A percentile compares a stretch with the other conserved stretches of the same genome.
Evolutionary conservation across 2,888 invertebrate genomes (phyloP).

Genomic region (Thyatira batis): DNA sequence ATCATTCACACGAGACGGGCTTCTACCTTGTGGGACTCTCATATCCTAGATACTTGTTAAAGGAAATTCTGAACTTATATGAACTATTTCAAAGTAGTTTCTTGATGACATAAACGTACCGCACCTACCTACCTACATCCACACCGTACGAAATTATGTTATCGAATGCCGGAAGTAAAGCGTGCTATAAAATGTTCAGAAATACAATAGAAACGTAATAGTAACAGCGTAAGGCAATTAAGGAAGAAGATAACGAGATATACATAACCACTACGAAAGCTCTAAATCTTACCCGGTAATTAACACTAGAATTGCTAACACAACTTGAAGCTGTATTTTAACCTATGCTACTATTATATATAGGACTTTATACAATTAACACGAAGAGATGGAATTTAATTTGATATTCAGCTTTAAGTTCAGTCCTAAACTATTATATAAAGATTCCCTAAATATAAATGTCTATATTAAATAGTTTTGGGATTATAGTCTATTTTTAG

Average conservation of each 20-base stretch:
- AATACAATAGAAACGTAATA: slow-evolving; percentile 18
- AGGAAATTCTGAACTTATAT: slow-evolving; percentile 45
- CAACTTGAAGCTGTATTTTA: slow-evolving; percentile 22
- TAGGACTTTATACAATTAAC: not conserved
- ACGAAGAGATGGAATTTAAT: not conserved
- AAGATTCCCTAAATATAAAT: too few species aligned
- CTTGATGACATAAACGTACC: not conserved
- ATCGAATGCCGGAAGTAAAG: slow-evolving; percentile 9
- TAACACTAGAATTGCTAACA: slow-evolving; percentile 42
- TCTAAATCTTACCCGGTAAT: slow-evolving; percentile 46
- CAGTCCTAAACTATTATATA: too few species aligned
- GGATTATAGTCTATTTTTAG: too few species aligned
- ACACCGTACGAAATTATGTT: not conserved
- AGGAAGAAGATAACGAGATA: slow-evolving; percentile 40
- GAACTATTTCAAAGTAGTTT: slow-evolving; percentile 25
- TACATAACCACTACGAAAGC: slow-evolving; percentile 45
- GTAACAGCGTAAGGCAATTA: slow-evolving; percentile 24
- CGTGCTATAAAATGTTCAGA: slow-evolving; percentile 21
- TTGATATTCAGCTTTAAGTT: not conserved
- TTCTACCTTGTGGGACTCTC: slow-evolving; percentile 51
- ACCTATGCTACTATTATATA: not conserved
- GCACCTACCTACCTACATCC: not conserved
- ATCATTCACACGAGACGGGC: slow-evolving; percentile 70
- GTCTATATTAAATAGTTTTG: too few species aligned
- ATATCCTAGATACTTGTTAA: slow-evolving; percentile 52